These are phyloP conservation scores for Tragelaphus imberbis DNA, from an alignment of 2,113 vertebrate species.

Conservation along the genomic window DNA sequence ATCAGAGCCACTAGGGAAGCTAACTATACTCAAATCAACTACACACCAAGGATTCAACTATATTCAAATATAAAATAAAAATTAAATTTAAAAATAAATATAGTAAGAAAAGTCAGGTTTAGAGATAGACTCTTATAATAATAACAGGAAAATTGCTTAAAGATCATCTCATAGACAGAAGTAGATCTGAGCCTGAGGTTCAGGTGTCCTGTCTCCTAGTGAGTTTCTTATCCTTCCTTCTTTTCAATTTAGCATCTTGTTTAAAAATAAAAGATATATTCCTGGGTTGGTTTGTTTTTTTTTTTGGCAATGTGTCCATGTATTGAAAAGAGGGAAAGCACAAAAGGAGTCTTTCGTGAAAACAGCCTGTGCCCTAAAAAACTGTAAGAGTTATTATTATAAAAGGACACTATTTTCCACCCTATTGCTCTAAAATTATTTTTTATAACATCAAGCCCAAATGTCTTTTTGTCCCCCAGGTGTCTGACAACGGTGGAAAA, in stretches of 20 bases:
- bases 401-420: conserved; percentile 28
- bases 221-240: neutral
- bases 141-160: neutral
- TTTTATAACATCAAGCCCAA: neutral
- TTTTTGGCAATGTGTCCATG: neutral
- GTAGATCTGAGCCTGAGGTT: neutral
- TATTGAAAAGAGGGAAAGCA: neutral
- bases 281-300: neutral
- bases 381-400: neutral
- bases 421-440: neutral
- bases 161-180: neutral
- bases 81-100: neutral
- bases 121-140: neutral
- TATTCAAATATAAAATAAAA: neutral
- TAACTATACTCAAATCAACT: neutral
- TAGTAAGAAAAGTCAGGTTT: neutral
- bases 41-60: neutral
- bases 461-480: neutral
- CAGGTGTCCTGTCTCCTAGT: neutral
- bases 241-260: neutral
- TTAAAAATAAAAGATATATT: neutral
- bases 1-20: neutral
- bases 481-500: neutral
- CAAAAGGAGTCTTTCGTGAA: neutral
- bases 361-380: conserved; percentile 20